phyloP scores from a whole-genome alignment of 35 echinoderm and acorn worm species.

The Lytechinus variegatus region DNA sequence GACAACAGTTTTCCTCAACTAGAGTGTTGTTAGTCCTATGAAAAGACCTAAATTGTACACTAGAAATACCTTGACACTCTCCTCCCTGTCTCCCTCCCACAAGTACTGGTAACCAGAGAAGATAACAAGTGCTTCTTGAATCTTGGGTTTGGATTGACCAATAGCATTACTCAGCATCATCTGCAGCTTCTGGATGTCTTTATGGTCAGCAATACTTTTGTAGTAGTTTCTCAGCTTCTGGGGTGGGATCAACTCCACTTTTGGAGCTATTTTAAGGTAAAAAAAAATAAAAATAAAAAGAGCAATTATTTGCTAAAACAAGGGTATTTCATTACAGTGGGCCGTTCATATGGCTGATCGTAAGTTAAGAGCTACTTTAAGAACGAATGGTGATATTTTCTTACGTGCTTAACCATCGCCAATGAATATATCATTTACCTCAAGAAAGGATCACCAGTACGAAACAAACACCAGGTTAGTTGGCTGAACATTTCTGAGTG shows the following conservation, averaged over 20 bases:
- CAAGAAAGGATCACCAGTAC: no score
- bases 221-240: conserved; percentile 93
- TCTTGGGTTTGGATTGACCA: conserved; percentile 85
- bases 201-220: conserved; percentile 99
- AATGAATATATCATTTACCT: no score
- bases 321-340: no score
- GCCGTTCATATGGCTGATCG: no score
- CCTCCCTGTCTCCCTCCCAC: conserved; percentile 94
- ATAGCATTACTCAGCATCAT: conserved; percentile 99
- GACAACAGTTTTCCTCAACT: no score
- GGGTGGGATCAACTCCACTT: conserved; percentile 72
- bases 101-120: conserved; percentile 90
- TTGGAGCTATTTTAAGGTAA: not conserved
- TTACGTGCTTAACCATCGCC: no score
- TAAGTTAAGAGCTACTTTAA: no score
- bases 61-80: conserved; percentile 79
- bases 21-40: not conserved
- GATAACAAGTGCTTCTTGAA: conserved; percentile 83
- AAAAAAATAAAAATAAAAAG: not conserved
- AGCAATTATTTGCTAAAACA: no score
- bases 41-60: not conserved
- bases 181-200: conserved; percentile 93
- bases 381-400: no score
- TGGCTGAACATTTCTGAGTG: no score
- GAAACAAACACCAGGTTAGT: no score